Evolutionary conservation across 2,113 vertebrate genomes (phyloP), one percentile per base, ranked within the genome.

Genomic region (Chaenogobius annularis): DNA sequence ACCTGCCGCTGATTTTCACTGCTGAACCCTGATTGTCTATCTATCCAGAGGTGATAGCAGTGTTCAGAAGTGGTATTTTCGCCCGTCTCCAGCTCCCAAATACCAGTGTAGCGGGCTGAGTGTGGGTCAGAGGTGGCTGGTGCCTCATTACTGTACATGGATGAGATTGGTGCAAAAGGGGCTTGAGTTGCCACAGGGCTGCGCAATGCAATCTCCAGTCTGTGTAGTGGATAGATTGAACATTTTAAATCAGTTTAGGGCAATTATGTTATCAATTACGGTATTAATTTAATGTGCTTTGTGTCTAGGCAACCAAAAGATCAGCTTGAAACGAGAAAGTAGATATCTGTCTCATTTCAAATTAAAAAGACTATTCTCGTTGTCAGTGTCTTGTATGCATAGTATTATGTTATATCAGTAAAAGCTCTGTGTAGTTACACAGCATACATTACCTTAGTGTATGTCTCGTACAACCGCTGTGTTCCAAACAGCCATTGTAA

Each of bases 21-120:
- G 79, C 80, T 70, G 66, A 81, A 83, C 79, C 79, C 66, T 65
- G 67, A 69, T 66, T 48, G 69, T 72, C 75, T 70, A 62, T 2
- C 55, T 75, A n/a, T 40, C 9, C 17, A 63, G 31, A 43, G 35
- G 61, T 63, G 61, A 63, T 20, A 40, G 61, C 61, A 43, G 35
- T 40, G 14, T 63, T 40, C 61, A 63, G 35, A n/a, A 63, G 35
- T 63, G 61, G 13, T n/a, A 69, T 37, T 63, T 48, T 63, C 67
- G 35, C 20, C 59, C 7, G 13, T 65, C 58, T 72, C 46, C 20
- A 14, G 1, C 46, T 74, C 50, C 50, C 68, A 69, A 75, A 77
- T 75, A 59, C 68, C 56, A 55, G 44, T 52, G 35, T 58, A 26
- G 55, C 55, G 3, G 37, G 23, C 68, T 59, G 26, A 12, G 22